Evolutionary conservation across 2,888 invertebrate species (phyloP).

Genomic region (Galerucella pusilla): DNA sequence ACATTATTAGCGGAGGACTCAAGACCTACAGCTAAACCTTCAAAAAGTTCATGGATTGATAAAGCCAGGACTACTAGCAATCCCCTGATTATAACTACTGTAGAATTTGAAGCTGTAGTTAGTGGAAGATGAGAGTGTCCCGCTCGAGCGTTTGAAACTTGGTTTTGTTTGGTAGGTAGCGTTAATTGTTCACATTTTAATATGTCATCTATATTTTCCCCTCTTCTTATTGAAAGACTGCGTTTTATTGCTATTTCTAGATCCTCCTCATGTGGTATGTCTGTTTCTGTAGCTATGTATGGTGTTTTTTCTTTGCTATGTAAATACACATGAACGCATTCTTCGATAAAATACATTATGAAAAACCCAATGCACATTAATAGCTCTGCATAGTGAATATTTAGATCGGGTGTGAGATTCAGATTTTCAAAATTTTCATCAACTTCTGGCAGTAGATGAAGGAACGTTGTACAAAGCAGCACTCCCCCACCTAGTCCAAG

Average conservation of each 20-base stretch:
- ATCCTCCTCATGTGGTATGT: constrained; percentile 75
- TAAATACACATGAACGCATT: constrained; percentile 78
- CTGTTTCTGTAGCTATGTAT: constrained; percentile 42
- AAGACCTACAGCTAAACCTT: constrained; percentile 85
- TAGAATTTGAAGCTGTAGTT: constrained; percentile 51
- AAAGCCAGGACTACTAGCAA: constrained; percentile 84
- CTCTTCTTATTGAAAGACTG: constrained; percentile 70
- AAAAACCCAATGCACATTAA: constrained; percentile 83
- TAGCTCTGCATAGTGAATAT: constrained; percentile 76
- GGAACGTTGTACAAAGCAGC: constrained; percentile 81
- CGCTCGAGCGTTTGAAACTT: constrained; percentile 42
- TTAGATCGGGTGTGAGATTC: constrained; percentile 67
- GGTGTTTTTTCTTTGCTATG: constrained; percentile 63
- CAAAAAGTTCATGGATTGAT: constrained; percentile 87
- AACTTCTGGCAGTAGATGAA: constrained; percentile 85
- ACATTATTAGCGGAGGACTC: constrained; percentile 68
- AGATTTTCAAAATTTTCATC: constrained; percentile 74
- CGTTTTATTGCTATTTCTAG: constrained; percentile 72
- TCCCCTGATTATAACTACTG: constrained; percentile 70
- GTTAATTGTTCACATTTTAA: constrained; percentile 1
- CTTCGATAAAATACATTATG: constrained; percentile 83
- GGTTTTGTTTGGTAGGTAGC: constrained; percentile 32
- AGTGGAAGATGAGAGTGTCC: constrained; percentile 56
- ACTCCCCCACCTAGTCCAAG: constrained; percentile 88
- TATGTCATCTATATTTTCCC: constrained; percentile 50